Base-by-base conservation (phyloP, 2,888 invertebrate genomes). In the Drosophila pseudotalamancana region DNA sequence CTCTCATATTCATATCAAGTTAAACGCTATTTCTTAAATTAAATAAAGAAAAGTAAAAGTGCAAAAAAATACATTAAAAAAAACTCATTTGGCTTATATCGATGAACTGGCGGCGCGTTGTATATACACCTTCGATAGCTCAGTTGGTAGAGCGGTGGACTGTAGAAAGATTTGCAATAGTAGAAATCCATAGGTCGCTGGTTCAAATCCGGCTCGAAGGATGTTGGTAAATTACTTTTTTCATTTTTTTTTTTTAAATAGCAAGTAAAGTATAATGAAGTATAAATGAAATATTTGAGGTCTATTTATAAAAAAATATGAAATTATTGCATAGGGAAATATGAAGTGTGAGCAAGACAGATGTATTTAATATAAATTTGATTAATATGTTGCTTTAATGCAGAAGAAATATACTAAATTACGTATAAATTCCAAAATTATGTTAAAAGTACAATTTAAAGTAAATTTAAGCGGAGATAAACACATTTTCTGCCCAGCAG, bases 91-190 rank as follows among this genome's bases (percentile, higher is more conserved):
- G 6, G 29, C 35, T 37, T 37, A 31, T 37, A 25, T 56, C 45
- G 12, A 14, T 21, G 56, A 6, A 6, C 23, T 14, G 14, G 9
- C 37, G 1, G 11, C 3, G 9, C 18, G 9, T 0, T 4, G 18
- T 5, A n/a, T 16, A 31, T 56, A 45, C 14, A 56, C 59, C 59
- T 59, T 59, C 59, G 59, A 59, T 59, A 84, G 83, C 86, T 84
- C 86, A 84, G 83, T 84, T 84, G 86, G 83, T 84, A 84, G 83
- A 84, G 83, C 83, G 83, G 83, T 84, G 86, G 83, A 84, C 83
- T 84, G 83, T 84, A 84, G 83, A 66, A 39, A 11, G 45, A 6
- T 12, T 23, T 18, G 39, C 8, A 56, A 54, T 11, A 1, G 55
- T 59, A 57, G 57, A 56, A 34, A 57, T 57, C 57, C 59, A 60